Conservation (phyloP, 2,113 vertebrate genomes). For the Laticauda laticaudata region DNA sequence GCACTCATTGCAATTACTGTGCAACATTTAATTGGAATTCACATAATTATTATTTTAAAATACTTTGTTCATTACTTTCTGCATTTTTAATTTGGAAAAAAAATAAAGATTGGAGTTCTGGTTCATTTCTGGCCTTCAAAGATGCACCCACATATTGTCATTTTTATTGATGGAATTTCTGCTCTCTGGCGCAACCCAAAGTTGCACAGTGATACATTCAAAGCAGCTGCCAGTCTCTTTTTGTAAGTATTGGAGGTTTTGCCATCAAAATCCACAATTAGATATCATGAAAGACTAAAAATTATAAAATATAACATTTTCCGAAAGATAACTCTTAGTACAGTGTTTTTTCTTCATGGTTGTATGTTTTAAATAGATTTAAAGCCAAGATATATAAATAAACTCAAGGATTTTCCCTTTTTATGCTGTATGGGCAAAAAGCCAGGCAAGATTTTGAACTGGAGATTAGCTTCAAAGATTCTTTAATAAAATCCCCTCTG, state of each 20-base stretch:
- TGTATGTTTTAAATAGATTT: not conserved
- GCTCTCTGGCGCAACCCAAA: not conserved
- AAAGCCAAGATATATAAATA: not conserved
- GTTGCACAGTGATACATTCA: not conserved
- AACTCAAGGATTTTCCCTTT: not conserved
- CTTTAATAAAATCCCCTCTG: not conserved
- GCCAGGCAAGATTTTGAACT: not conserved
- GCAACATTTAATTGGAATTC: constrained; percentile 61
- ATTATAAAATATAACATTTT: not conserved
- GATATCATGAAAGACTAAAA: not conserved
- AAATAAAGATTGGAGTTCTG: constrained; percentile 53
- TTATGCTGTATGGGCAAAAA: not conserved
- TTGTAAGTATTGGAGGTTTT: not conserved
- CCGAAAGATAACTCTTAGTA: not conserved
- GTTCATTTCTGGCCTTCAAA: constrained; percentile 57
- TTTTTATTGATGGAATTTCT: constrained; percentile 24
- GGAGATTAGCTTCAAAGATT: not conserved
- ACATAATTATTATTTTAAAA: constrained; percentile 76
- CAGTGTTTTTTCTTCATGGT: not conserved
- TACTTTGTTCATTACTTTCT: constrained; percentile 61
- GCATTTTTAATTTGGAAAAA: constrained; percentile 69
- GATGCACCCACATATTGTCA: constrained; percentile 47
- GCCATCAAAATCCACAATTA: not conserved
- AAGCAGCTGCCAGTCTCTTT: no score
- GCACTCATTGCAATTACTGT: constrained; percentile 69